These are phyloP conservation scores for Lymantria dispar DNA, from an alignment of 2,888 invertebrate species.

Conservation along the genomic window DNA sequence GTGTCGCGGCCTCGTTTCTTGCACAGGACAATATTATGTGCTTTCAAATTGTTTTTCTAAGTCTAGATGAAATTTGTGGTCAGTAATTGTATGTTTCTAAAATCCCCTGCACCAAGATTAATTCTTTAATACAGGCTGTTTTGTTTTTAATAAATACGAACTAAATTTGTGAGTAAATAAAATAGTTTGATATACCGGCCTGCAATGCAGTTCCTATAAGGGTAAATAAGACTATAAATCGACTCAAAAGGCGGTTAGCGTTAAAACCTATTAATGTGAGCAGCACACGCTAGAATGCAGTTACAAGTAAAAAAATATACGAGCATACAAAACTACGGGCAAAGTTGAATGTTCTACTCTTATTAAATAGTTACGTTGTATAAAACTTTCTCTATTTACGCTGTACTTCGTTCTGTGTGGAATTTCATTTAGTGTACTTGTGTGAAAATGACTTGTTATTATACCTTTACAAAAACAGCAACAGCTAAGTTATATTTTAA, in stretches of 20 bases:
- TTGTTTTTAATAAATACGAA: no score
- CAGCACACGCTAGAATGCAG: slow-evolving; percentile 64
- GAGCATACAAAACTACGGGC: slow-evolving; percentile 9
- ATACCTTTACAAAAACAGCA: no score
- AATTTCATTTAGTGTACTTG: background rate
- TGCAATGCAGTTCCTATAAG: slow-evolving; percentile 55
- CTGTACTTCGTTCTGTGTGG: slow-evolving; percentile 2
- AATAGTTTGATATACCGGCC: slow-evolving; percentile 30
- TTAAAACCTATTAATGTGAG: slow-evolving; percentile 66
- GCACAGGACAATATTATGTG: no score
- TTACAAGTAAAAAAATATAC: slow-evolving; percentile 40
- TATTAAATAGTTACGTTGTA: slow-evolving; percentile 29
- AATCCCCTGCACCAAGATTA: no score
- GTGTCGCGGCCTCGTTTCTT: no score
- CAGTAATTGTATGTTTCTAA: no score
- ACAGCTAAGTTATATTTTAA: no score
- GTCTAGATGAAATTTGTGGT: no score
- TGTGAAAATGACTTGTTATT: background rate
- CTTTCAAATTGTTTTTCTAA: no score
- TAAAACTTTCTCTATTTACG: slow-evolving; percentile 15
- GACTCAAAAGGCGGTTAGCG: slow-evolving; percentile 48
- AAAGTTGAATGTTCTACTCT: slow-evolving; percentile 11
- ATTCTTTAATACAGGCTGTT: no score
- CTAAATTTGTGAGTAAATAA: background rate
- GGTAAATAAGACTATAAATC: slow-evolving; percentile 31